These are phyloP conservation scores for Sapayoa aenigma DNA, from an alignment of 2,113 vertebrate genomes.

Conservation along the genomic window DNA sequence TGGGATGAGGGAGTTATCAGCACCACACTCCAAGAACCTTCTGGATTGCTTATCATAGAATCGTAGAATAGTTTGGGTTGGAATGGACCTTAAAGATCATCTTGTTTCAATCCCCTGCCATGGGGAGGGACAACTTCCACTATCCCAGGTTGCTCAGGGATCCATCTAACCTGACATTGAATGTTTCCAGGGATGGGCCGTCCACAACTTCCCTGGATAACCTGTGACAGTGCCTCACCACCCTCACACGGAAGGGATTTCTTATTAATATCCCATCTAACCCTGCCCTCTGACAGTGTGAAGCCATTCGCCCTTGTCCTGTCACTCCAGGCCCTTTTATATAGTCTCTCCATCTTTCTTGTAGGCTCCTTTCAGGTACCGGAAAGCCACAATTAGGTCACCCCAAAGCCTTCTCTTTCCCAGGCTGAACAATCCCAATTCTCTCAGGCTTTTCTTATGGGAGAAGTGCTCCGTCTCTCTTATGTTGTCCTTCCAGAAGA, in stretches of 20 bases:
- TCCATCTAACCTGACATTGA: neutral
- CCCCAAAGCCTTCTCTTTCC: neutral
- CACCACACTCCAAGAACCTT: neutral
- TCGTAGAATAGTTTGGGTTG: neutral
- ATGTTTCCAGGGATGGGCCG: neutral
- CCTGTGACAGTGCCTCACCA: neutral
- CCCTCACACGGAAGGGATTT: neutral
- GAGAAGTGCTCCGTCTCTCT: neutral
- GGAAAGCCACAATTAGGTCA: neutral
- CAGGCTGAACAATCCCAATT: neutral
- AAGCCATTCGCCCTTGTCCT: neutral
- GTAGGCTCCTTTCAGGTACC: neutral
- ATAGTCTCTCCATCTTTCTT: neutral
- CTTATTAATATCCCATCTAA: neutral
- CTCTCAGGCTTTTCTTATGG: neutral
- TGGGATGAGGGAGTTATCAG: neutral
- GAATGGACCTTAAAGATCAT: neutral
- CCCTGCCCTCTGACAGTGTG: neutral
- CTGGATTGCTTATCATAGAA: neutral
- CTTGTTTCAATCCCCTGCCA: neutral
- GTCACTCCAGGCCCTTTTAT: neutral
- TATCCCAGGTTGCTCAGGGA: neutral
- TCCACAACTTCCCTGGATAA: neutral
- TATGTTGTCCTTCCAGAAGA: neutral
- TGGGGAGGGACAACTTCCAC: neutral